phyloP scores from a whole-genome alignment of 2,113 vertebrate species.

The Rissa tridactyla region DNA sequence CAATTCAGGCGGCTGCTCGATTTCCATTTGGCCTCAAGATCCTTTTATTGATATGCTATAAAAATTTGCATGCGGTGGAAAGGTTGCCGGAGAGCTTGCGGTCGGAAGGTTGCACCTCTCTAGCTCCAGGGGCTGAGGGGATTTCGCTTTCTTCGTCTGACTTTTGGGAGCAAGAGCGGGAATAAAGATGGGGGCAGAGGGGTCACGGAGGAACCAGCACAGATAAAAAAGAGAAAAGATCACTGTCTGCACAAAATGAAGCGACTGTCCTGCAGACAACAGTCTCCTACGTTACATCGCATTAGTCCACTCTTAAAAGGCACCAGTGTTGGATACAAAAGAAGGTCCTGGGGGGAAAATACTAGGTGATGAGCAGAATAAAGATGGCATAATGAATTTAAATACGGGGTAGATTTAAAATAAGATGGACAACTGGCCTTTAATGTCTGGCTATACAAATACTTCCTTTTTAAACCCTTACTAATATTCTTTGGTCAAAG shows the following conservation, averaged over 20 bases:
- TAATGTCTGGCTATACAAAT: not conserved
- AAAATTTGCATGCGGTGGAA: conserved; percentile 12
- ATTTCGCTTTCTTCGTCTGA: not conserved
- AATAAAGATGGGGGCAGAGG: not conserved
- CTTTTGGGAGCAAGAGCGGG: not conserved
- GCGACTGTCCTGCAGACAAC: not conserved
- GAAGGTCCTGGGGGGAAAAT: not conserved
- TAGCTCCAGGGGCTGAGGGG: not conserved
- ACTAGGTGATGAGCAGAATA: not conserved
- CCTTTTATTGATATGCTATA: conserved; percentile 19
- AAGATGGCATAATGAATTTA: not conserved
- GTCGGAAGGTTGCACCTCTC: not conserved
- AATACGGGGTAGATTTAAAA: not conserved
- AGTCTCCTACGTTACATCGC: not conserved
- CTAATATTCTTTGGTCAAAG: not conserved
- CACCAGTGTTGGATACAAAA: not conserved
- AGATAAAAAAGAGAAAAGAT: not conserved
- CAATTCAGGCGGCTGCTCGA: conserved; percentile 18
- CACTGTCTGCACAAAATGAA: not conserved
- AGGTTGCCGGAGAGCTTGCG: not conserved
- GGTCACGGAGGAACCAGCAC: not conserved
- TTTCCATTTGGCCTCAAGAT: conserved; percentile 57
- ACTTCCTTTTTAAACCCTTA: not conserved
- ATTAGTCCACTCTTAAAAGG: not conserved
- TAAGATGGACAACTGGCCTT: not conserved